phyloP scores from a whole-genome alignment of 2,113 vertebrate species.

The Oenanthe oenanthe region DNA sequence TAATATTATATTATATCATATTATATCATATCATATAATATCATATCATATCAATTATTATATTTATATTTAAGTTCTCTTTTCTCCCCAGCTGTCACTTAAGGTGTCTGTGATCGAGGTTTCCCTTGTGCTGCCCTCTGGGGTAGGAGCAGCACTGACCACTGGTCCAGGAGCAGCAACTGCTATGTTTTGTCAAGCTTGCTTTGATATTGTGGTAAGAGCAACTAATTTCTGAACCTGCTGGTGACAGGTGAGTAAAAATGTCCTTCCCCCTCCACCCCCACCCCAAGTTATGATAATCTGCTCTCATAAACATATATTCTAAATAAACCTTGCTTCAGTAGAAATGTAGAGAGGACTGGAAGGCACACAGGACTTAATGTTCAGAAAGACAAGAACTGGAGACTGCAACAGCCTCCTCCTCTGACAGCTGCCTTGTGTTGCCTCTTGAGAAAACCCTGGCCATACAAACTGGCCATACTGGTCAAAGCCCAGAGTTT shows the following conservation, averaged over 20 bases:
- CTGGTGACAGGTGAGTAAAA: background rate
- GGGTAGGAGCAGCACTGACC: background rate
- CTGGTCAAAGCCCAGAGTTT: background rate
- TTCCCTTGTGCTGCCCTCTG: background rate
- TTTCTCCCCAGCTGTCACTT: background rate
- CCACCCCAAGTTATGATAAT: background rate
- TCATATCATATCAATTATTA: background rate
- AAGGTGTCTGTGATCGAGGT: background rate
- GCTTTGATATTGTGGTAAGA: background rate
- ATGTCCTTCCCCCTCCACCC: accelerated
- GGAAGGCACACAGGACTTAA: background rate
- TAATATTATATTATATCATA: no score
- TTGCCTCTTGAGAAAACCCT: background rate
- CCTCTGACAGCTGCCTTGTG: background rate
- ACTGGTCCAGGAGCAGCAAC: background rate
- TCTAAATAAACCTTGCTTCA: background rate
- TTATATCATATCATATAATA: background rate
- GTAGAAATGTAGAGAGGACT: background rate
- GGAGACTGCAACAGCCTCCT: background rate
- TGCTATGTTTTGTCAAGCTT: background rate
- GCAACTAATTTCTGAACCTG: background rate
- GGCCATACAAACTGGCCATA: background rate
- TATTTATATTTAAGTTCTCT: background rate
- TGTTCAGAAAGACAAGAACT: background rate
- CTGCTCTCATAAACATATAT: background rate